phyloP scores from a whole-genome alignment of 2,888 invertebrate species.

The Drosophila suboccidentalis region DNA sequence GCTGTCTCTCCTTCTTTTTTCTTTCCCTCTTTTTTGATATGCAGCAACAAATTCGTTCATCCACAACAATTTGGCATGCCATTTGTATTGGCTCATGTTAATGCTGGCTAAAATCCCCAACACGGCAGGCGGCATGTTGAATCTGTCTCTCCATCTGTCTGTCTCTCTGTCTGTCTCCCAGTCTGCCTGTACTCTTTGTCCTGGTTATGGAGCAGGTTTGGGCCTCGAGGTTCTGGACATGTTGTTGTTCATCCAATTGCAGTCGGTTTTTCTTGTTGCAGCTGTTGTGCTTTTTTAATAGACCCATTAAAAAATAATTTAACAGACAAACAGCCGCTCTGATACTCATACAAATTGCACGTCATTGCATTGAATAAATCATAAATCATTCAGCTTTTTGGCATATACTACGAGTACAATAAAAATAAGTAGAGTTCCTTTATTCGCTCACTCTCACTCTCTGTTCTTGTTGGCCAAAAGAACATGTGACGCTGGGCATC shows the following conservation, averaged over 20 bases:
- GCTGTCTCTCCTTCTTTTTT: not conserved
- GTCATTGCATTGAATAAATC: conserved; percentile 78
- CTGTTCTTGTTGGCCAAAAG: conserved; percentile 16
- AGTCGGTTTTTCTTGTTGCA: conserved; percentile 61
- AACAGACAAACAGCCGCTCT: conserved; percentile 70
- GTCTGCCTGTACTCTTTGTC: not conserved
- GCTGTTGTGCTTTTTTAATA: conserved; percentile 81
- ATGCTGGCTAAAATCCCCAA: conserved; percentile 73
- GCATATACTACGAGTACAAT: conserved; percentile 52
- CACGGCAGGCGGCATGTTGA: conserved; percentile 57
- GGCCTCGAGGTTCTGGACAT: conserved; percentile 15
- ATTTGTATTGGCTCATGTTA: conserved; percentile 82
- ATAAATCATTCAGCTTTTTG: conserved; percentile 77
- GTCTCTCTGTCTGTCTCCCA: not conserved
- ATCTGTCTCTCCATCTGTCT: not conserved
- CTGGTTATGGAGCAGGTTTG: conserved; percentile 8
- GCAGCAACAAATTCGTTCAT: conserved; percentile 68
- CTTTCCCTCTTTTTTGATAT: conserved; percentile 44
- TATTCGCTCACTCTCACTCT: not conserved
- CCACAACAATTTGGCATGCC: conserved; percentile 82
- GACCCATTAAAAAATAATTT: conserved; percentile 79
- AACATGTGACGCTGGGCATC: conserved; percentile 61
- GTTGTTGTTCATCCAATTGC: conserved; percentile 58
- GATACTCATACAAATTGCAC: conserved; percentile 53
- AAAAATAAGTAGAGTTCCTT: conserved; percentile 40